phyloP scores from a whole-genome alignment of 2,888 invertebrate genomes.

The Elegia similella region DNA sequence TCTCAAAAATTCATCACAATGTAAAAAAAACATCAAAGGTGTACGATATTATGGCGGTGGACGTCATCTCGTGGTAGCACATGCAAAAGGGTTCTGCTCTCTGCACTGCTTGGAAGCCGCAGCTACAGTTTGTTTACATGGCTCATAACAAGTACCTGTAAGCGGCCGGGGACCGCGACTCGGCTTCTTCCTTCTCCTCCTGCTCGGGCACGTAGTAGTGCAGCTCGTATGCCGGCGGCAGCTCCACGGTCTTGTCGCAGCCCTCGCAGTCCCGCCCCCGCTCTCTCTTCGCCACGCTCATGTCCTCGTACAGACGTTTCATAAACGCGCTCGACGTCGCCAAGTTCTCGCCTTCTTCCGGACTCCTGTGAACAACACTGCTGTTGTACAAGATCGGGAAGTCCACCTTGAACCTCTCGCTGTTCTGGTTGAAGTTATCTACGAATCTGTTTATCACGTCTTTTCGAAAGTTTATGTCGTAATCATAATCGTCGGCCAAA shows the following conservation, averaged over 20 bases:
- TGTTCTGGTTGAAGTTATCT: slow-evolving; percentile 65
- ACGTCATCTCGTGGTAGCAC: neutral
- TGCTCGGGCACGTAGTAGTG: slow-evolving; percentile 72
- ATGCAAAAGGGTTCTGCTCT: too few relatives aligned
- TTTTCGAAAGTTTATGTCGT: slow-evolving; percentile 54
- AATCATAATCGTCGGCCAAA: slow-evolving; percentile 50
- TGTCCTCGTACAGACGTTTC: slow-evolving; percentile 44
- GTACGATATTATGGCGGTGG: neutral
- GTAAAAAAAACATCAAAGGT: too few relatives aligned
- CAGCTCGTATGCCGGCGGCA: slow-evolving; percentile 69
- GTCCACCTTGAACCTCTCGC: slow-evolving; percentile 57
- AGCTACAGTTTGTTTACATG: too few relatives aligned
- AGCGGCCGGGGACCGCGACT: slow-evolving; percentile 36
- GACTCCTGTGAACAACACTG: slow-evolving; percentile 52
- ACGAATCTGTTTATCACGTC: slow-evolving; percentile 60
- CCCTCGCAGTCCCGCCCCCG: slow-evolving; percentile 39
- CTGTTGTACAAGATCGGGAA: slow-evolving; percentile 67
- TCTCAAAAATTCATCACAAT: too few relatives aligned
- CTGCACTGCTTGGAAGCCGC: too few relatives aligned
- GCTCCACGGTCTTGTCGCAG: slow-evolving; percentile 57
- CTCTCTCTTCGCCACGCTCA: slow-evolving; percentile 14
- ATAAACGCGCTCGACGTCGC: slow-evolving; percentile 60
- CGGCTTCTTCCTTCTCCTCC: slow-evolving; percentile 54
- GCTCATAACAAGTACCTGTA: slow-evolving; percentile 45
- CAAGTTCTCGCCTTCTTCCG: slow-evolving; percentile 38